Base-by-base conservation (phyloP, 1,140 invertebrate genomes). In the Drosophila persimilis region DNA sequence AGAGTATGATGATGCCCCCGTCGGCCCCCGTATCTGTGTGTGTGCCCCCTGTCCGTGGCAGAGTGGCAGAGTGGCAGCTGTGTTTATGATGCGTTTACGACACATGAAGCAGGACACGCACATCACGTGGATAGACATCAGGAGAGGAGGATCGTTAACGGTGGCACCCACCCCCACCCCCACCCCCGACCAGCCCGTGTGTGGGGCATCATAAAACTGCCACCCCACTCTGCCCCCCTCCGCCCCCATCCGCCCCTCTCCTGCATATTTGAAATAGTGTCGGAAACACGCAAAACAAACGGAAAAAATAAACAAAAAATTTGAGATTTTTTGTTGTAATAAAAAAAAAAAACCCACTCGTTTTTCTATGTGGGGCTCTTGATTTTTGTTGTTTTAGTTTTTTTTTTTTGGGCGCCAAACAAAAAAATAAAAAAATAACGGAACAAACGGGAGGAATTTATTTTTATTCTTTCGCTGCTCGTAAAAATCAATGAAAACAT, bases 401-500 rank as follows among this genome's bases (percentile, higher is more conserved):
- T 54, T 44, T 3, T 24, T 52, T 15, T 11, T 47, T 29, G 26
- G 29, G 48, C 22, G 26, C 39, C 43, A 17, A 53, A 11, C 39
- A 60, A 35, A 50, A 51, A 62, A 60, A 51, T 50, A 26, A 48
- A 54, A 43, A 31, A 57, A 57, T 35, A 31, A 17, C 20, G 22
- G 17, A 22, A 22, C 29, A 67, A 66, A 73, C 75, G 74, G 62
- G 80, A 39, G 35, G 5, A 85, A 84, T 85, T 85, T 85, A 85
- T 80, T 86, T 73, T 79, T 77, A 80, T 80, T 62, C 73, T 71
- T 85, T 85, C 58, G 65, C 55, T 86, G 81, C 77, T 80, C 81
- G 80, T 85, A 85, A 85, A 86, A 86, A 85, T 85, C 80, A 86
- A 85, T 85, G 80, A 85, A 85, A 80, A 85, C 77, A 86, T 70